Conservation (phyloP, 2,797 vertebrate genomes). For the Percopsis omiscomaycus region DNA sequence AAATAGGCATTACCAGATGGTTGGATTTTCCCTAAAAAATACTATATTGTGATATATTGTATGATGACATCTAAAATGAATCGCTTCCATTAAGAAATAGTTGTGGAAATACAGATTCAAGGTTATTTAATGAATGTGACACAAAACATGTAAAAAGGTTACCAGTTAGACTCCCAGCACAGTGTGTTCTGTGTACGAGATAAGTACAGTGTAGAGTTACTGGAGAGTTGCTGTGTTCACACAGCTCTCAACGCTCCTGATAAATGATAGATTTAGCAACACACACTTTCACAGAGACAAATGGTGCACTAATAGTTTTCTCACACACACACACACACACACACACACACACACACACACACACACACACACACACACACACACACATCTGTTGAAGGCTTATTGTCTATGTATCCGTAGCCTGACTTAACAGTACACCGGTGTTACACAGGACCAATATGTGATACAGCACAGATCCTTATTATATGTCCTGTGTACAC, state of each 20-base stretch:
- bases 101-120: background rate
- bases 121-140: background rate
- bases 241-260: background rate
- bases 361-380: conserved; percentile 7
- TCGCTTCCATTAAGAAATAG: background rate
- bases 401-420: background rate
- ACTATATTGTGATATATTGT: background rate
- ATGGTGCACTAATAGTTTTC: background rate
- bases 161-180: background rate
- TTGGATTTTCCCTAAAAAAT: no score
- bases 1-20: no score
- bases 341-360: conserved; percentile 7
- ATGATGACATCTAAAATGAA: background rate
- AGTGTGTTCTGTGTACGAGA: background rate
- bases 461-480: background rate
- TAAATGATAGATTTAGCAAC: background rate
- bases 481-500: background rate
- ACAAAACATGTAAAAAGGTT: background rate
- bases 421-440: background rate
- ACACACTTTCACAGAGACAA: background rate
- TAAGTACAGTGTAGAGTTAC: background rate
- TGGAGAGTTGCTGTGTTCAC: no score
- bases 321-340: conserved; percentile 4
- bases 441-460: background rate
- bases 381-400: background rate